Base-by-base conservation (phyloP, 2,888 invertebrate species). In the Teleiodes luculella region DNA sequence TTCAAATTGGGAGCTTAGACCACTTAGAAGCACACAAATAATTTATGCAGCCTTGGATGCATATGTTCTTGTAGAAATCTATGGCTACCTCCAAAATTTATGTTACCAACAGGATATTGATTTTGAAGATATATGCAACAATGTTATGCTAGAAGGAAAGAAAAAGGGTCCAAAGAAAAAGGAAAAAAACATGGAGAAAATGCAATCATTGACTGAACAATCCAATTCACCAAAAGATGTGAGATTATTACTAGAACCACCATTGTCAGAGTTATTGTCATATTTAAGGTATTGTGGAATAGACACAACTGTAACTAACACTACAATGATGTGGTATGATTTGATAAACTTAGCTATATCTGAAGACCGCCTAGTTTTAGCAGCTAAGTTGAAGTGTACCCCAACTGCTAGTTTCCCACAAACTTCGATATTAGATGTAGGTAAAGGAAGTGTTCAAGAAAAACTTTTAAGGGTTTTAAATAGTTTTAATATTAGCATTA, bases 41-140 rank as follows among this genome's bases (percentile, higher is more conserved):
- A 79, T 89, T 41, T 97, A 97, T 89, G 97, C 97, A 57, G 97
- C 97, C 31, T 81, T 97, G 52, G 98, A 98, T 90, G 97, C 97
- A 0, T 94, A 93, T 85, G 96, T 97, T 67, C 88, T 98, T 55
- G 77, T 98, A 63, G 93, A 96, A 83, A 91, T 97, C 35, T 96
- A 95, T 81, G 90, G 93, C 52, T 91, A 91, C 45, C 78, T 97
- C 39, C 86, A 89, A 64, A 80, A 74, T 41, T 52, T 76, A 53
- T 82, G 85, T 68, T 71, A 75, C 52, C 76, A 87, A 51, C 89
- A 90, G 63, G 74, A 83, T 31, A 91, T 93, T 54, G 90, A 92
- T 52, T 93, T 94, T 78, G 91, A 92, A 57, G 93, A 93, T 65
- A 88, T 92, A 57, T 92, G 92, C 65, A 90, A 90, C 73, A 89